Base-by-base conservation (phyloP, 64 coral and sea anemone species). In the Hydrozoanthus tunicans region DNA sequence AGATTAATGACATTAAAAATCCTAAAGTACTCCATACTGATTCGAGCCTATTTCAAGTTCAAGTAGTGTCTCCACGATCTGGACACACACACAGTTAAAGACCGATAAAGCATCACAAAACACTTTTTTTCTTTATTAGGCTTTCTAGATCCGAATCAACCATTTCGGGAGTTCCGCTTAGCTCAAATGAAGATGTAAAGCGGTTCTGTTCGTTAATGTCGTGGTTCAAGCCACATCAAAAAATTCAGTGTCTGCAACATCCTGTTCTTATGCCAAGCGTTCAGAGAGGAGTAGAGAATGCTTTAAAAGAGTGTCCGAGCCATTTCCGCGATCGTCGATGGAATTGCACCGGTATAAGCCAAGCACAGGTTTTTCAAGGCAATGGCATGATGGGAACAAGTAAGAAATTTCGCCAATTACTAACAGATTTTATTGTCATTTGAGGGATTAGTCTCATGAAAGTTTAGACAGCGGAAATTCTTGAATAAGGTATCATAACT, bases 331-430 rank as follows among this genome's bases (percentile, higher is more conserved):
- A 97, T 67, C 92, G 81, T 51, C 82, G 90, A 11, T 97, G 95
- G 95, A 97, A 97, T 59, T 97, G 95, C 25, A 92, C 95, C 3
- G 95, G 95, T 1, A 79, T 97, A 53, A 97, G 84, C 9, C 78
- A 85, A 61, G 95, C 95, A 62, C 82, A 97, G 9, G 92, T 97
- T 63, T 97, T 97, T 78, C 77, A 89, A 85, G 83, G 62, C 9
- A 69, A 71, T 73, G 93, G 95, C 78, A 89, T 97, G 52, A 80
- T 97, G 25, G 91, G 64, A 60, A 88, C 92, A 71, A 86, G 95
- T 97, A 77, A 91, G 86, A 89, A 20, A 24, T 57, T 60, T 78
- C 59, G 64, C 9, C n/a, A 11, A 15, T 86, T 32, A 84, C 74
- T 90, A 64, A 90, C 88, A 88, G 84, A 88, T 88, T 74, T 88